Evolutionary conservation across 2,797 vertebrate species (phyloP).

Genomic region (Hybognathus amarus): DNA sequence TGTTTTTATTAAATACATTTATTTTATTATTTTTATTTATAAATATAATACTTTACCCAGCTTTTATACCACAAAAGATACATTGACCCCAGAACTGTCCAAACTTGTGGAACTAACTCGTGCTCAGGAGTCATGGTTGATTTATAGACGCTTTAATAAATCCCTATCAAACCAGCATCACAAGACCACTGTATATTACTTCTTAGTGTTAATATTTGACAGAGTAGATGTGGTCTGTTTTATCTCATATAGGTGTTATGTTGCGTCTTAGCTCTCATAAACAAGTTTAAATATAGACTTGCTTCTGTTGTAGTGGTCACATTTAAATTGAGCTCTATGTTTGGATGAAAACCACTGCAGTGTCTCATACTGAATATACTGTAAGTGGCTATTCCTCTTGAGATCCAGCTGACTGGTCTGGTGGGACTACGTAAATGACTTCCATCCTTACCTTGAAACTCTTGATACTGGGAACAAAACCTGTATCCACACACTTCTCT

Average conservation of each 20-base stretch:
- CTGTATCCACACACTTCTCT: background rate
- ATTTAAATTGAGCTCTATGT: constrained; percentile 11
- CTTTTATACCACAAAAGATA: background rate
- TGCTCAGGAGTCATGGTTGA: background rate
- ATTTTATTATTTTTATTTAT: too few species aligned
- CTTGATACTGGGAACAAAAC: background rate
- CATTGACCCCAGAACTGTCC: background rate
- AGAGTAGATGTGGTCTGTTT: constrained; percentile 13
- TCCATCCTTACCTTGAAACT: background rate
- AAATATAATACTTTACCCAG: background rate
- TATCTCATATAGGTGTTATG: constrained; percentile 1
- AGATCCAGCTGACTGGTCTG: background rate
- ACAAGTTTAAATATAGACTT: constrained; percentile 31
- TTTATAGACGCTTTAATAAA: background rate
- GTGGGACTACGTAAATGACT: background rate
- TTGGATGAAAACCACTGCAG: background rate
- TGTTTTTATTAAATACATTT: background rate
- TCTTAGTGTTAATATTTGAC: background rate
- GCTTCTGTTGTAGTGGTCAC: background rate
- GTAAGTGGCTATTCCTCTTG: background rate
- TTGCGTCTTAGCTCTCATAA: background rate
- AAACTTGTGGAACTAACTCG: background rate
- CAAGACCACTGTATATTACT: background rate
- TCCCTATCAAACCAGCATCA: background rate
- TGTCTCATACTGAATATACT: background rate